Conservation (phyloP, 2,888 invertebrate genomes). For the Drosophila emarginata region DNA sequence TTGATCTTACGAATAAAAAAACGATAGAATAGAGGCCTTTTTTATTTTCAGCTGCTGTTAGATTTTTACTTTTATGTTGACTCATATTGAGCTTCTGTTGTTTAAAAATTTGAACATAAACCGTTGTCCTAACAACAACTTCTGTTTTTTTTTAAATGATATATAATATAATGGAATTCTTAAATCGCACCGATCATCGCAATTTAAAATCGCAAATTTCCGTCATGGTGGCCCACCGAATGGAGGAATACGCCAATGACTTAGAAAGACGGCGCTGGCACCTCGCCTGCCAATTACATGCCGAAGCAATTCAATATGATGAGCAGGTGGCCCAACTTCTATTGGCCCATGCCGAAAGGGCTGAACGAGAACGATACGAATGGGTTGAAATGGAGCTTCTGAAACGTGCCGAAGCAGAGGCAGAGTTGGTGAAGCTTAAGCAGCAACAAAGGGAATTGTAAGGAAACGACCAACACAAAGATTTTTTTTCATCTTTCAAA, state of each 20-base stretch:
- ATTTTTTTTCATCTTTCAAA: fast-evolving
- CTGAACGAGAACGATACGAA: slow-evolving; percentile 46
- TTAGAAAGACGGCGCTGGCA: slow-evolving; percentile 52
- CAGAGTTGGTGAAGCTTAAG: slow-evolving; percentile 48
- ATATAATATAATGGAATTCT: slow-evolving; percentile 51
- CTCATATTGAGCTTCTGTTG: not conserved
- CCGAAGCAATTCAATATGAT: slow-evolving; percentile 30
- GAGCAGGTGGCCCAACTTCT: slow-evolving; percentile 35
- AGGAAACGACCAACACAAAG: fast-evolving
- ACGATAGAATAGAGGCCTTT: not conserved
- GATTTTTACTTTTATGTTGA: not conserved
- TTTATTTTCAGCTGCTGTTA: not conserved
- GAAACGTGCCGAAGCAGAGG: slow-evolving; percentile 38
- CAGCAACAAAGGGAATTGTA: slow-evolving; percentile 60
- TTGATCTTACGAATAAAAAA: no score
- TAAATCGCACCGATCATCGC: slow-evolving; percentile 55
- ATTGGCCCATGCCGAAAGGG: slow-evolving; percentile 30
- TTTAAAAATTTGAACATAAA: not conserved
- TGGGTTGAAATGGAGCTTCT: slow-evolving; percentile 60
- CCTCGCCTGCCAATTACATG: slow-evolving; percentile 31
- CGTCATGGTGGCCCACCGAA: slow-evolving; percentile 33
- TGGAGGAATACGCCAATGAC: slow-evolving; percentile 43
- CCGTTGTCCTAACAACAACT: slow-evolving; percentile 1
- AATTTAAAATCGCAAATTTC: slow-evolving; percentile 53
- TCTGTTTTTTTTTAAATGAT: slow-evolving; percentile 29